phyloP scores from a whole-genome alignment of 2,113 vertebrate species.

The Bujurquina vittata region DNA sequence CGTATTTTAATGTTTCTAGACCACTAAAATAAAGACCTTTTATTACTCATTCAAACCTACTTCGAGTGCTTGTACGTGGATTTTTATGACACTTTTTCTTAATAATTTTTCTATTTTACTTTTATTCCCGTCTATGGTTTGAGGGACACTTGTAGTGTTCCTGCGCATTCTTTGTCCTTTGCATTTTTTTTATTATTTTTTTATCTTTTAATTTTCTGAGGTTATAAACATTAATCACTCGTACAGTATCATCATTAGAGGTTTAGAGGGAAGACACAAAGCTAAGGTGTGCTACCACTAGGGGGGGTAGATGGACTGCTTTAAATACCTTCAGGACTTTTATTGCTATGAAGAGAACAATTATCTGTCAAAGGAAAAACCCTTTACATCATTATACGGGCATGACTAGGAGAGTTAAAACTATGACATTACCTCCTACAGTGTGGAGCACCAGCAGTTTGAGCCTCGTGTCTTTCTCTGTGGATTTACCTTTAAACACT shows the following conservation, averaged over 20 bases:
- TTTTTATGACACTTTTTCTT: neutral
- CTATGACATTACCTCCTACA: conserved; percentile 7
- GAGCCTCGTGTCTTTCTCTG: conserved; percentile 29
- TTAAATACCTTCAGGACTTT: neutral
- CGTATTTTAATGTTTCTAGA: neutral
- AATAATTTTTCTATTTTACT: neutral
- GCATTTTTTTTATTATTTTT: neutral
- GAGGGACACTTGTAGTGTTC: neutral
- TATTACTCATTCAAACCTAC: too few relatives aligned
- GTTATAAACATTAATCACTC: neutral
- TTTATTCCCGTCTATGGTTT: neutral
- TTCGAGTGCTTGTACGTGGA: neutral
- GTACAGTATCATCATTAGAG: neutral
- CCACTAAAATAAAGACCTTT: too few relatives aligned
- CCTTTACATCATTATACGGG: neutral
- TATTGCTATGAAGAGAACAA: neutral
- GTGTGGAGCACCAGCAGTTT: conserved; percentile 26
- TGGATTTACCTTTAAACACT: conserved; percentile 55
- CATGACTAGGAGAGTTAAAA: neutral
- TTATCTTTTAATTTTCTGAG: neutral
- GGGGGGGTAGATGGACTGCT: conserved; percentile 23
- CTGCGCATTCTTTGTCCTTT: neutral
- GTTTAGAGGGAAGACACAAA: neutral
- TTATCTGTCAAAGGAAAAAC: neutral
- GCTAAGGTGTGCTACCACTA: conserved; percentile 32